Conservation (phyloP, 2,888 invertebrate genomes). For the Trichopria drosophilae region DNA sequence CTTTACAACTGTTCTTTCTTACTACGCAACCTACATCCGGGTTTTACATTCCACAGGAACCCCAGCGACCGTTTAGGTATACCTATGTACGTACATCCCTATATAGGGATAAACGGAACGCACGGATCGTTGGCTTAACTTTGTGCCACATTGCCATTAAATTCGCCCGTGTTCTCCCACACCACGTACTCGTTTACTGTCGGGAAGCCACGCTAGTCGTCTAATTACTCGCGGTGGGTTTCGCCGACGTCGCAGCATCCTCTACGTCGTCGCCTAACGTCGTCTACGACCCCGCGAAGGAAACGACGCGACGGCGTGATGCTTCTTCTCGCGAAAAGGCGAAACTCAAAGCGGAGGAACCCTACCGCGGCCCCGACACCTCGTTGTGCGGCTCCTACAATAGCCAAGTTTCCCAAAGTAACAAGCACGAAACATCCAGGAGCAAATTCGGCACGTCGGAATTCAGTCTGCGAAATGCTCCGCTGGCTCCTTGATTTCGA, state of each 20-base stretch:
- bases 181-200: conserved; percentile 31
- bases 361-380: conserved; percentile 22
- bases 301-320: conserved; percentile 31
- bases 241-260: too few species aligned
- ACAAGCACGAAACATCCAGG: conserved; percentile 12
- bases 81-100: too few species aligned
- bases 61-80: too few species aligned
- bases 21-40: too few species aligned
- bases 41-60: too few species aligned
- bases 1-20: too few species aligned
- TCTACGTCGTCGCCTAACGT: too few species aligned
- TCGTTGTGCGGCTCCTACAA: conserved; percentile 20
- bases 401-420: conserved; percentile 24
- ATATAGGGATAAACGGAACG: too few species aligned
- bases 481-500: not conserved
- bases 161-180: conserved; percentile 35
- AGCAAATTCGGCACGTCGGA: not conserved
- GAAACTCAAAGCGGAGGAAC: conserved; percentile 22
- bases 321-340: conserved; percentile 23
- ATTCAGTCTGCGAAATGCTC: not conserved
- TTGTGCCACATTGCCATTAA: conserved; percentile 35
- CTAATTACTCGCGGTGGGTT: conserved; percentile 41
- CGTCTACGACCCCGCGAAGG: conserved; percentile 32
- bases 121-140: conserved; percentile 33
- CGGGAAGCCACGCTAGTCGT: conserved; percentile 36